These are phyloP conservation scores for Corythornis leucogaster DNA, from an alignment of 2,797 vertebrate species.

Conservation along the genomic window DNA sequence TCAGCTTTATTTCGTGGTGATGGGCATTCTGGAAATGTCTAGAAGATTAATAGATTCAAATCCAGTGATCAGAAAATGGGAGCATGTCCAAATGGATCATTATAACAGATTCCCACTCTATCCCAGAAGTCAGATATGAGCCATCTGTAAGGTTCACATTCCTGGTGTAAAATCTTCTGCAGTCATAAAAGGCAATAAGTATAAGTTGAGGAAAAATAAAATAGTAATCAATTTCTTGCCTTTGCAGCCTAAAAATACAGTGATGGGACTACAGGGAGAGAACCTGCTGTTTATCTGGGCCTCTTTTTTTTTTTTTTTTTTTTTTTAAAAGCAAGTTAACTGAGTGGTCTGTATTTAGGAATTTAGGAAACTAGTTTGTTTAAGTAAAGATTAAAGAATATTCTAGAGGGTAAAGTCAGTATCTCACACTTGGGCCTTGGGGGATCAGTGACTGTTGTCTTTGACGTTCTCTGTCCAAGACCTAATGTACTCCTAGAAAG, in stretches of 20 bases:
- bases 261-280: not conserved
- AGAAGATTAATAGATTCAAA: conserved; percentile 54
- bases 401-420: not conserved
- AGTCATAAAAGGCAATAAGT: conserved; percentile 49
- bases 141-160: conserved; percentile 33
- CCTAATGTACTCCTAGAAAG: not conserved
- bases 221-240: conserved; percentile 43
- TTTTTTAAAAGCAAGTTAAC: not conserved
- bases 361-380: conserved; percentile 2
- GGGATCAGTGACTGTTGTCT: not conserved
- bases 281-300: not conserved
- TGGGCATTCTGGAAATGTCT: conserved; percentile 35
- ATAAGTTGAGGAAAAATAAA: not conserved
- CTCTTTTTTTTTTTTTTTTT: not conserved
- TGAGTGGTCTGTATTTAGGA: not conserved
- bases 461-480: not conserved
- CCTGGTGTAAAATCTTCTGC: conserved; percentile 40
- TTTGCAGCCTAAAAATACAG: conserved; percentile 53
- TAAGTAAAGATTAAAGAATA: not conserved
- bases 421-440: not conserved
- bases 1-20: conserved; percentile 41
- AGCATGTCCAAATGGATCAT: conserved; percentile 55
- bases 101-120: conserved; percentile 43
- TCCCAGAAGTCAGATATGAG: conserved; percentile 9
- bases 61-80: conserved; percentile 48